A percentile compares a stretch with the other conserved stretches of the same genome.
phyloP scores from a whole-genome alignment of 2,888 invertebrate genomes.

The Craniophora ligustri region DNA sequence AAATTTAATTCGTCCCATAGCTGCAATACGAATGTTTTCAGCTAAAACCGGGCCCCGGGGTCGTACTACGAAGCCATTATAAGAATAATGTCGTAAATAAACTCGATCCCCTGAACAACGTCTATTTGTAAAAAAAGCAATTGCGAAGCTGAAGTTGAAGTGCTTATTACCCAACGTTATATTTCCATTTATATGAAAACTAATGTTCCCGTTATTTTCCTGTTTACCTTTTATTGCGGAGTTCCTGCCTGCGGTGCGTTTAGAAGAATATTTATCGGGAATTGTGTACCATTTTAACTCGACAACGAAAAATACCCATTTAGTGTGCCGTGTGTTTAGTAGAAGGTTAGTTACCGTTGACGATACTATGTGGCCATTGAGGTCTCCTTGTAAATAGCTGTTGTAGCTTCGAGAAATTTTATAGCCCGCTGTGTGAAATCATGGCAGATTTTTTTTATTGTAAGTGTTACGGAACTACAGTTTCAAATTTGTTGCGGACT shows the following conservation, averaged over 20 bases:
- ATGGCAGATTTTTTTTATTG: too few relatives aligned
- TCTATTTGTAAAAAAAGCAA: slow-evolving; percentile 63
- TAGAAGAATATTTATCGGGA: slow-evolving; percentile 34
- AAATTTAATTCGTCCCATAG: slow-evolving; percentile 83
- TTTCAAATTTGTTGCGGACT: too few relatives aligned
- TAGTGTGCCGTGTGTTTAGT: too few relatives aligned
- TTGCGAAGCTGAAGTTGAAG: slow-evolving; percentile 59
- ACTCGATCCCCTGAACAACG: slow-evolving; percentile 66
- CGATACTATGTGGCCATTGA: too few relatives aligned
- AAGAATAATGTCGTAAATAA: slow-evolving; percentile 80
- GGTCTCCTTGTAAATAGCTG: too few relatives aligned
- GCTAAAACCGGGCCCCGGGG: slow-evolving; percentile 78
- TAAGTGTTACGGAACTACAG: too few relatives aligned
- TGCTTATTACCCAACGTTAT: slow-evolving; percentile 59
- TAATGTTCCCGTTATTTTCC: slow-evolving; percentile 55
- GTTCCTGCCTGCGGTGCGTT: slow-evolving; percentile 42
- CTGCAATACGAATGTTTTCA: slow-evolving; percentile 80
- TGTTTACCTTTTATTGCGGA: slow-evolving; percentile 52
- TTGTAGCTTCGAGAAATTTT: too few relatives aligned
- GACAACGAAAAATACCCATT: background rate
- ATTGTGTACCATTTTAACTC: slow-evolving; percentile 12
- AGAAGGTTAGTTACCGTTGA: too few relatives aligned
- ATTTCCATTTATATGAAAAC: slow-evolving; percentile 62
- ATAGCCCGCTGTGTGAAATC: too few relatives aligned
- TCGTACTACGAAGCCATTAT: slow-evolving; percentile 71